A percentile compares a stretch with the other conserved stretches of the same genome.
Evolutionary conservation across 2,113 vertebrate species (phyloP).

Genomic region (Okapia johnstoni): DNA sequence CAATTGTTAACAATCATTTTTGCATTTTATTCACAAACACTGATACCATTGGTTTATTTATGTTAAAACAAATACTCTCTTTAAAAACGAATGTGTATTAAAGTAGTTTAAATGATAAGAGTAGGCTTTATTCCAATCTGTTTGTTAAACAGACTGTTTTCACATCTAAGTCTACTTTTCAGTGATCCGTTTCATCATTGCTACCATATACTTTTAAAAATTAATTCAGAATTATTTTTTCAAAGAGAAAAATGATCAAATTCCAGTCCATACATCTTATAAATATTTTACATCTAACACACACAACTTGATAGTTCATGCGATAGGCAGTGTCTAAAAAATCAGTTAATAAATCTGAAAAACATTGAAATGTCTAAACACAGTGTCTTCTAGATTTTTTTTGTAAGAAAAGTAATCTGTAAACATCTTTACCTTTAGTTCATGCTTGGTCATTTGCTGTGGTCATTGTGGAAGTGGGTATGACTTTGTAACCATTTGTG

Average conservation of each 20-base stretch:
- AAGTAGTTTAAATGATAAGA: slow-evolving; percentile 81
- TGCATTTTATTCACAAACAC: slow-evolving; percentile 83
- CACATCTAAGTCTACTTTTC: slow-evolving; percentile 79
- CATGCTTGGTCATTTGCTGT: slow-evolving; percentile 82
- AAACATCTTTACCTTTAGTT: slow-evolving; percentile 90
- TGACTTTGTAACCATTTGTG: slow-evolving; percentile 79
- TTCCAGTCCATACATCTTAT: slow-evolving; percentile 84
- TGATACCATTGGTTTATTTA: slow-evolving; percentile 76
- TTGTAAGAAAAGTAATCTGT: slow-evolving; percentile 90
- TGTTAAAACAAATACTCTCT: slow-evolving; percentile 80
- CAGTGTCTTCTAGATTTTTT: slow-evolving; percentile 86
- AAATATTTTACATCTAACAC: slow-evolving; percentile 93
- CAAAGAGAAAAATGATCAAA: slow-evolving; percentile 78
- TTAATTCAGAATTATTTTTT: slow-evolving; percentile 74
- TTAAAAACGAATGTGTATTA: slow-evolving; percentile 84
- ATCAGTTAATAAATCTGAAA: slow-evolving; percentile 87
- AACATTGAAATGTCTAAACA: slow-evolving; percentile 92
- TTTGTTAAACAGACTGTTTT: slow-evolving; percentile 77
- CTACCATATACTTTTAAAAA: slow-evolving; percentile 71
- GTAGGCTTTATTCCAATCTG: slow-evolving; percentile 80
- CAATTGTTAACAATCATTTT: slow-evolving; percentile 77
- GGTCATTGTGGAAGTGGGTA: slow-evolving; percentile 65
- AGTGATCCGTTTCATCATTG: slow-evolving; percentile 74
- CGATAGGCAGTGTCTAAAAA: slow-evolving; percentile 90
- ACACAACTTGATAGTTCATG: slow-evolving; percentile 93